Conservation (phyloP, 2,113 vertebrate genomes). For the Isurus oxyrinchus region DNA sequence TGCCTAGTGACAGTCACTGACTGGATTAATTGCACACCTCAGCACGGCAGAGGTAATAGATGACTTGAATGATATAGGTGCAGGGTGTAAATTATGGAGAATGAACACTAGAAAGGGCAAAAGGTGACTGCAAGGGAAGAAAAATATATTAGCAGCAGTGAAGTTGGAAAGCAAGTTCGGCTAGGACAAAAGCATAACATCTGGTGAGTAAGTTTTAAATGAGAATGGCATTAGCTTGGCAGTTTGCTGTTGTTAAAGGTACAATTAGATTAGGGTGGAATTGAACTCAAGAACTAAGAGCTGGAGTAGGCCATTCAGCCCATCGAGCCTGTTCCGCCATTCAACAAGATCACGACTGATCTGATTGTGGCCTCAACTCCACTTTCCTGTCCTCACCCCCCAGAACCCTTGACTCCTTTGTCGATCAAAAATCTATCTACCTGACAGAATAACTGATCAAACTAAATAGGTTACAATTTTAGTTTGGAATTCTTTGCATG, state of each 20-base stretch:
- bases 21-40: slow-evolving; percentile 7
- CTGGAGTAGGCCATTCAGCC: too few species aligned
- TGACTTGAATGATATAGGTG: background rate
- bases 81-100: background rate
- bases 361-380: too few species aligned
- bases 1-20: background rate
- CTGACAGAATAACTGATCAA: background rate
- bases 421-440: background rate
- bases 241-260: background rate
- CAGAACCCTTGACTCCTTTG: background rate
- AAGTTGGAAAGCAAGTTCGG: background rate
- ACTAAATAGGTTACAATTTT: background rate
- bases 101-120: background rate
- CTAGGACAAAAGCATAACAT: background rate
- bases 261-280: background rate
- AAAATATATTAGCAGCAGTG: background rate
- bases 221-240: background rate
- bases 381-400: too few species aligned
- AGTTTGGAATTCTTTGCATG: background rate
- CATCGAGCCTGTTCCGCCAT: too few species aligned
- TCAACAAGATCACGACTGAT: too few species aligned
- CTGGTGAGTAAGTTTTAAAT: background rate
- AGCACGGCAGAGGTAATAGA: background rate
- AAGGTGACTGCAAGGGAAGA: background rate
- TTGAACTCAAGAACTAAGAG: background rate